Evolutionary conservation across 2,888 invertebrate genomes (phyloP).

Genomic region (Tenthredo livida): DNA sequence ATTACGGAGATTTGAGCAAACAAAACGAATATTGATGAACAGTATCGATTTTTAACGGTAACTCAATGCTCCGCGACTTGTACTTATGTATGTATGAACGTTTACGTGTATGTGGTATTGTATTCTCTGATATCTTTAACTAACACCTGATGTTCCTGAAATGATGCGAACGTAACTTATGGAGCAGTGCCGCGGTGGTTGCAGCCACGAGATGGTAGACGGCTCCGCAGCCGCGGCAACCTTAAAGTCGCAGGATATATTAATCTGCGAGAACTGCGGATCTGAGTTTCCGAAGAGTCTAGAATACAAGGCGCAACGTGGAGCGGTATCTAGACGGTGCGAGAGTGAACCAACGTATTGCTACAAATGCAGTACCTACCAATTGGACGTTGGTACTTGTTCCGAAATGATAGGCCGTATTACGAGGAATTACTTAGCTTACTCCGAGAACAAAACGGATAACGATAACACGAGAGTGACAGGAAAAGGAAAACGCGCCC

Average conservation of each 20-base stretch:
- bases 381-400: constrained; percentile 54
- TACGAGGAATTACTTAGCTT: constrained; percentile 61
- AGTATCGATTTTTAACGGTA: background rate
- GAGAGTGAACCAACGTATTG: constrained; percentile 53
- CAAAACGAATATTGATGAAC: background rate
- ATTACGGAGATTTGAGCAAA: background rate
- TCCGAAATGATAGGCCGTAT: constrained; percentile 44
- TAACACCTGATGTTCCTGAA: constrained; percentile 59
- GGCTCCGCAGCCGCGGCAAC: constrained; percentile 65
- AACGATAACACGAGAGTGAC: constrained; percentile 55
- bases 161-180: constrained; percentile 75
- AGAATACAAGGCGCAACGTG: background rate
- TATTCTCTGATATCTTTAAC: constrained; percentile 49
- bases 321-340: constrained; percentile 4
- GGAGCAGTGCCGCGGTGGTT: constrained; percentile 77
- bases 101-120: constrained; percentile 8
- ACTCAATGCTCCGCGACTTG: background rate
- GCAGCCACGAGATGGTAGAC: constrained; percentile 78
- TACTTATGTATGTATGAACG: background rate
- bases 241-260: constrained; percentile 51
- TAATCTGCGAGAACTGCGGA: constrained; percentile 49
- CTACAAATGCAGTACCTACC: constrained; percentile 71
- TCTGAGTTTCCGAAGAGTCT: constrained; percentile 34
- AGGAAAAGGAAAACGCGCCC: constrained; percentile 75
- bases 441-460: constrained; percentile 55